Percentiles rank a stretch among this genome's conserved stretches.
These are phyloP conservation scores for Papilio elwesi DNA, from an alignment of 2,888 invertebrate species.

Conservation along the genomic window DNA sequence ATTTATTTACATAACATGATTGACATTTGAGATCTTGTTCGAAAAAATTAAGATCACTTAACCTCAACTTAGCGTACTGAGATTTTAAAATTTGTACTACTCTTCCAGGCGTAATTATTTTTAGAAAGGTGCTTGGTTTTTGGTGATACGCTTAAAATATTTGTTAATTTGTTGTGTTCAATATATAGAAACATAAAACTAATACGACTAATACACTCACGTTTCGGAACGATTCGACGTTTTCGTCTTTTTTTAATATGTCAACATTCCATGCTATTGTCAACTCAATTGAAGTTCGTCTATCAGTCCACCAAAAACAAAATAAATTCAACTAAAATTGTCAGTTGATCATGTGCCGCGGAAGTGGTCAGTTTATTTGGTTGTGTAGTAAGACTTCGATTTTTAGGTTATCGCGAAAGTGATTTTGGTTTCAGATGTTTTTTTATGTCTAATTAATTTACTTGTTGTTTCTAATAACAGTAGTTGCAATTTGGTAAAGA, in stretches of 20 bases:
- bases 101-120: too few relatives aligned
- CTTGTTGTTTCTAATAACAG: constrained; percentile 37
- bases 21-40: too few relatives aligned
- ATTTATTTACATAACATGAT: too few relatives aligned
- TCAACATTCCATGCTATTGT: constrained; percentile 19
- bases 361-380: not conserved
- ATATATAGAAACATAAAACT: too few relatives aligned
- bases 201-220: not conserved
- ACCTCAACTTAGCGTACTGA: too few relatives aligned
- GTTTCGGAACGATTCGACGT: not conserved
- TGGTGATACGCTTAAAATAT: not conserved
- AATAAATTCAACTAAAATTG: constrained; percentile 19
- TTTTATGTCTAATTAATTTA: not conserved
- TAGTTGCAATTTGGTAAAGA: constrained; percentile 15
- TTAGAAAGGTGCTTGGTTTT: too few relatives aligned
- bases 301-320: constrained; percentile 11
- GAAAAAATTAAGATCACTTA: too few relatives aligned
- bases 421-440: not conserved
- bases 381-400: constrained; percentile 11
- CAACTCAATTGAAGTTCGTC: not conserved
- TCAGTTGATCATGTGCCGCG: constrained; percentile 32
- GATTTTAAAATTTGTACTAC: too few relatives aligned
- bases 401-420: constrained; percentile 28
- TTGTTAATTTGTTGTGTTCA: not conserved
- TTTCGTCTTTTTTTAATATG: not conserved